Evolutionary conservation across 2,888 invertebrate genomes (phyloP).

Genomic region (Copidosoma aretas): DNA sequence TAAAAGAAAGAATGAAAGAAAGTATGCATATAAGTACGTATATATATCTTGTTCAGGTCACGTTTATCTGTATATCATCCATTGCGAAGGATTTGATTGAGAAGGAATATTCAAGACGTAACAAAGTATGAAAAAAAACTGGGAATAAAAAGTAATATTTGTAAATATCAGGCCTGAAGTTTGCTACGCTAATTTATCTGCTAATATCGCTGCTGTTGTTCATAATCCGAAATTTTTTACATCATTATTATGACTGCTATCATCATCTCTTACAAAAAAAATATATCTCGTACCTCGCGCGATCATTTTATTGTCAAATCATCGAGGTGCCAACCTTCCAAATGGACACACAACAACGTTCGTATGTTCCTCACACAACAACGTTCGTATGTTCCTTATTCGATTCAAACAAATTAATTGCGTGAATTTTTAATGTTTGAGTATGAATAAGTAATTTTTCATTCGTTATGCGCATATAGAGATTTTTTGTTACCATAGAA

Average conservation of each 20-base stretch:
- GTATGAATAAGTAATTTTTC: neutral
- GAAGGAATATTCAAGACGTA: slow-evolving; percentile 4
- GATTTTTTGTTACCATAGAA: slow-evolving; percentile 32
- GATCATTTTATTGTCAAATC: slow-evolving; percentile 25
- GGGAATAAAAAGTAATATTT: slow-evolving; percentile 31
- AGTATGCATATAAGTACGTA: slow-evolving; percentile 4
- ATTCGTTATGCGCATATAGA: slow-evolving; percentile 7
- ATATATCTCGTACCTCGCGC: slow-evolving; percentile 37
- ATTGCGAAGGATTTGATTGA: slow-evolving; percentile 4
- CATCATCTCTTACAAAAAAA: neutral
- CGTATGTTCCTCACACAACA: too few relatives aligned
- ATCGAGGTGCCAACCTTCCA: slow-evolving; percentile 33
- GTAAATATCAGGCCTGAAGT: slow-evolving; percentile 45
- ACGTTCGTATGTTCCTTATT: slow-evolving; percentile 21
- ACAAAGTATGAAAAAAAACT: slow-evolving; percentile 14
- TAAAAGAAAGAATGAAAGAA: slow-evolving; percentile 19
- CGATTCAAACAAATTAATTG: slow-evolving; percentile 3
- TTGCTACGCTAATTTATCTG: slow-evolving; percentile 27
- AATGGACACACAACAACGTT: neutral
- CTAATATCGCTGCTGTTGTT: slow-evolving; percentile 28
- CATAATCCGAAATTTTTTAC: slow-evolving; percentile 24
- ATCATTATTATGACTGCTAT: slow-evolving; percentile 6
- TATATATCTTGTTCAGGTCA: slow-evolving; percentile 31
- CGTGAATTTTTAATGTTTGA: neutral
- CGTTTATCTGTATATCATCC: slow-evolving; percentile 23